Base-by-base conservation (phyloP, 2,797 vertebrate genomes). In the Vultur gryphus region DNA sequence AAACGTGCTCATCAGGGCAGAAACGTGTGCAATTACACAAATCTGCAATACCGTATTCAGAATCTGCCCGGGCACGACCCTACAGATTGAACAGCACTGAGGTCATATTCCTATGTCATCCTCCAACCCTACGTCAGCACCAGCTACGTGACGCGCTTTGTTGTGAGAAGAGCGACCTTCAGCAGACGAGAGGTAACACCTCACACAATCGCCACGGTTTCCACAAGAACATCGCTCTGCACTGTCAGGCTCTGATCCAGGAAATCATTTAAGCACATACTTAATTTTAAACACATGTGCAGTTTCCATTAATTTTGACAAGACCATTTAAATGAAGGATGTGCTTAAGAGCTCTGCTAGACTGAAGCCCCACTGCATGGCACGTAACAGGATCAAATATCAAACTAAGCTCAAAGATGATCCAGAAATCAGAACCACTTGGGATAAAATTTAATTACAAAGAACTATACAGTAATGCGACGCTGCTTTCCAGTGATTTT, bases 1-100 rank as follows among this genome's bases (percentile, higher is more conserved):
- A 59, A 31, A 65, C 4, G 1, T 8, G 57, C 81, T 83, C 62
- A 33, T 5, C 29, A 6, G 37, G 67, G 72, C 81, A 83, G 54
- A 75, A n/a, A 20, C 9, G 2, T 17, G 7, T 5, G 33, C 21
- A 65, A 5, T 5, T 18, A 21, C 62, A 23, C 23, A 29, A 2
- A 23, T 2, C 2, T 9, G 54, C 52, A 72, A 19, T 0, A 7
- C 20, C 28, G 7, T 1, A 4, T 12, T 6, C 58, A 37, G 58
- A 33, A 49, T 2, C 44, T 33, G 77, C 54, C 48, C 75, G 26
- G 52, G 61, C 43, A 87, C 4, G 2, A 62, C 62, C 48, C 85
- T 20, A 5, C 46, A 46, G 65, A 9, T 0, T 5, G 35, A 52
- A 11, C 18, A 62, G 67, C 41, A 8, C 25, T 8, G 9, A 65